These are phyloP conservation scores for Hydropotes inermis DNA, from an alignment of 2,113 vertebrate genomes.

Conservation along the genomic window DNA sequence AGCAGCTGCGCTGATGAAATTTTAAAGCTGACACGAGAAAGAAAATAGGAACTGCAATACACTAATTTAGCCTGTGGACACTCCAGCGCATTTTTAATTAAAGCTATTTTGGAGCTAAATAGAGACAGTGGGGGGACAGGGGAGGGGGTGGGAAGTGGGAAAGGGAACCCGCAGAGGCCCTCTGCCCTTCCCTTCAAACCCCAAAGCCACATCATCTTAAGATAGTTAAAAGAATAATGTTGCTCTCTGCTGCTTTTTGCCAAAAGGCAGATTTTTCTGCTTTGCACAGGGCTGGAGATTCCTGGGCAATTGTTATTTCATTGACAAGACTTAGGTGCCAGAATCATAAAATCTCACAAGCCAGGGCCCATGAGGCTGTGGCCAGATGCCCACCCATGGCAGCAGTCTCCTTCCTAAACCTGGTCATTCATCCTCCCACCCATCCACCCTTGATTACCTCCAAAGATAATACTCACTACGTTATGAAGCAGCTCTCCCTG, in stretches of 20 bases:
- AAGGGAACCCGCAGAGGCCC: neutral
- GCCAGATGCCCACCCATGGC: neutral
- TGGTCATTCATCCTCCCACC: neutral
- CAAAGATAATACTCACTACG: neutral
- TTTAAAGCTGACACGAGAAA: conserved; percentile 43
- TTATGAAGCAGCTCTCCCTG: rapidly evolving
- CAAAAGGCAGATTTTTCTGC: neutral
- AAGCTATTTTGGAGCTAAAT: conserved; percentile 60
- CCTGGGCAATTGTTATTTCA: neutral
- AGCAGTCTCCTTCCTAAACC: neutral
- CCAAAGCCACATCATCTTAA: neutral
- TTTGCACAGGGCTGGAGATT: neutral
- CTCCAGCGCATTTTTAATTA: conserved; percentile 50
- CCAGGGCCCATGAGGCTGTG: neutral
- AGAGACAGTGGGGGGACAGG: neutral
- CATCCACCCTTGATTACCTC: neutral
- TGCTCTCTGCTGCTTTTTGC: neutral
- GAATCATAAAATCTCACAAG: neutral
- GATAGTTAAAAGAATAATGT: rapidly evolving
- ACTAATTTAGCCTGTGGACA: conserved; percentile 38
- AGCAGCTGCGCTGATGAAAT: conserved; percentile 66
- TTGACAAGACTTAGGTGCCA: neutral
- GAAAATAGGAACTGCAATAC: conserved; percentile 42
- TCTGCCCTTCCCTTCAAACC: neutral
- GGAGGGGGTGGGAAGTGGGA: neutral